Conservation (phyloP, 2,888 invertebrate species). For the Entomobrya multifasciata region DNA sequence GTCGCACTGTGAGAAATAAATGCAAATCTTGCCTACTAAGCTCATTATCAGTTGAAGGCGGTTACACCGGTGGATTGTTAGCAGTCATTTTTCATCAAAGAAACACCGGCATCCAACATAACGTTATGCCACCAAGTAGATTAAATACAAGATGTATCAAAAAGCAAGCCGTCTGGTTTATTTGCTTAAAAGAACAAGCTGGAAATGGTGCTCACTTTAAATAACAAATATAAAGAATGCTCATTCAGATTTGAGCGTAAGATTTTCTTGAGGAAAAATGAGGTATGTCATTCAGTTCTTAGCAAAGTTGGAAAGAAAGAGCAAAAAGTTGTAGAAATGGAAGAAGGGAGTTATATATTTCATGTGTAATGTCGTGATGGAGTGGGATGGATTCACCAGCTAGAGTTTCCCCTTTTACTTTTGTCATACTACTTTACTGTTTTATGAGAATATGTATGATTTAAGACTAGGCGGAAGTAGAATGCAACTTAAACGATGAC, state of each 20-base stretch:
- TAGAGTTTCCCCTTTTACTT: constrained; percentile 46
- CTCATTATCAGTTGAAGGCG: constrained; percentile 19
- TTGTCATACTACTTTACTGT: no score
- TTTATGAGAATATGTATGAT: constrained; percentile 30
- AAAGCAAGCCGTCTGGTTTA: constrained; percentile 43
- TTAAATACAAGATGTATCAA: background rate
- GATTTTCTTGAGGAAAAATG: constrained; percentile 52
- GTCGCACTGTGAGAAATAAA: constrained; percentile 43
- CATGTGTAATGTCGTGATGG: constrained; percentile 20
- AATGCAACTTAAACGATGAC: constrained; percentile 65
- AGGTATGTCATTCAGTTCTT: constrained; percentile 55
- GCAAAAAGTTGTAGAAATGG: constrained; percentile 36
- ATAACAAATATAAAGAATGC: background rate
- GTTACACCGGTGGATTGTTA: background rate
- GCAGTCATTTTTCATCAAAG: background rate
- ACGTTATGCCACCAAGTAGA: background rate
- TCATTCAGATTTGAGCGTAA: constrained; percentile 44
- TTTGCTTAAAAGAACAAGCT: constrained; percentile 47
- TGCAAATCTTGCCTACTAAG: constrained; percentile 21
- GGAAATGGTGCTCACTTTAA: no score
- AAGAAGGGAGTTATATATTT: constrained; percentile 23
- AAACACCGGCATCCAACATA: no score
- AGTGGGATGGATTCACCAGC: background rate
- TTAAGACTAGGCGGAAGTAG: constrained; percentile 48
- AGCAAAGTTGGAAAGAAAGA: constrained; percentile 25